Conservation (phyloP, 2,888 invertebrate species). For the Biston betularia region DNA sequence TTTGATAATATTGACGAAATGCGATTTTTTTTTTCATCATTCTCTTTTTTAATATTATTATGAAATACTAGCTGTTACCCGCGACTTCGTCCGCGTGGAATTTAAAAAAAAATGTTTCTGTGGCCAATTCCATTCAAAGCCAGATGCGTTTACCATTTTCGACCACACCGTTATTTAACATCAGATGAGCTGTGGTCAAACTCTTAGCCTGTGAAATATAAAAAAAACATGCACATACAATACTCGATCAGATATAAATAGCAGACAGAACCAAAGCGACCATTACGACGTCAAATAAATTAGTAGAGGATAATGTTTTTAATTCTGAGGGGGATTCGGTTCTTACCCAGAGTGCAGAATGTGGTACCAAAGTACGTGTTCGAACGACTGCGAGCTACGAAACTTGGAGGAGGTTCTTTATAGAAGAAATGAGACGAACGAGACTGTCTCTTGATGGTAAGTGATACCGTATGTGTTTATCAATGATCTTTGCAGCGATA, state of each 20-base stretch:
- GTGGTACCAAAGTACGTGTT: slow-evolving; percentile 58
- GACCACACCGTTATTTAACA: no score
- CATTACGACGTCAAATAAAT: slow-evolving; percentile 52
- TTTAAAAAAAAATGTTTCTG: no score
- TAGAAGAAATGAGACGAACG: neutral
- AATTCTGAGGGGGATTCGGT: slow-evolving; percentile 53
- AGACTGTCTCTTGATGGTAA: neutral
- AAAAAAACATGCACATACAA: neutral
- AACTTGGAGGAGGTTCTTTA: neutral
- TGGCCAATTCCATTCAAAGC: no score
- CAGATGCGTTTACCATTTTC: no score
- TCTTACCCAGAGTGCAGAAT: slow-evolving; percentile 58
- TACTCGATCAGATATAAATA: neutral
- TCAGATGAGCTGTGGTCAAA: no score
- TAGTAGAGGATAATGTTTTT: slow-evolving; percentile 40
- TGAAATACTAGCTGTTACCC: no score
- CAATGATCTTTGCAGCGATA: no score
- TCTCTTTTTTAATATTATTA: no score
- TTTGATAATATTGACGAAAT: no score
- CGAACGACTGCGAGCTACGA: slow-evolving; percentile 3
- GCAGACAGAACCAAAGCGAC: neutral
- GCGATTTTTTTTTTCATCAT: no score
- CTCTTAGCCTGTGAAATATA: neutral
- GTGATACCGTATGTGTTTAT: neutral
- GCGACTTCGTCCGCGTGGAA: no score